Base-by-base conservation (phyloP, 2,797 vertebrate species). In the Schizopygopsis pylzovi region DNA sequence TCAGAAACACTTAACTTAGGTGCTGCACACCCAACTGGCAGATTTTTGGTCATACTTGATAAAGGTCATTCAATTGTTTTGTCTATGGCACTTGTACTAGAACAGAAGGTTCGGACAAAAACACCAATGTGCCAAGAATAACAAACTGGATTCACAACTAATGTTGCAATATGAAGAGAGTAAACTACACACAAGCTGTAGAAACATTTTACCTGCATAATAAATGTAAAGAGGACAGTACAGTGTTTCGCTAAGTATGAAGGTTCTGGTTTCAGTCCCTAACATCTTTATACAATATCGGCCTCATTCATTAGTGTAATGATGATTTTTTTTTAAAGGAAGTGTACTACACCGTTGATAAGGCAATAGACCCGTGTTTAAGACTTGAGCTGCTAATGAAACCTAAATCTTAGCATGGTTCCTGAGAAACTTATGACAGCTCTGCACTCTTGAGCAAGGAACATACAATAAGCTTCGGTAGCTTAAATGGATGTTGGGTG, bases 21-120 rank as follows among this genome's bases (percentile, higher is more conserved):
- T 25, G 12, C 13, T 43, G 13, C 18, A 54, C 4, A 59, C 7
- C 22, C 54, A 41, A 59, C 1, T 25, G 11, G 37, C 37, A 28
- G 10, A 45, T 12, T 47, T 67, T 63, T 22, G 59, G 13, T 8
- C 61, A 63, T 33, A 20, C 25, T 47, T 47, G 41, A 28, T 65
- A 33, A 65, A 80, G 15, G 67, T 71, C 15, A 71, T 43, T 82
- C 22, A 56, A 43, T 71, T 82, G 63, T 82, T 54, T 43, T 59
- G 49, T 59, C 49, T 82, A 28, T 16, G 33, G 37, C 49, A 43
- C 20, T 68, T 45, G 25, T 37, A 61, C 54, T 22, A 61, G 41
- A 73, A 54, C 9, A 61, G 16, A 6, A 82, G 6, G 54, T 63
- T 63, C 16, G 16, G n/a, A 73, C 52, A 72, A 82, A 70, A 59